Conservation (phyloP, 2,888 invertebrate species). For the Phyto melanocephala region DNA sequence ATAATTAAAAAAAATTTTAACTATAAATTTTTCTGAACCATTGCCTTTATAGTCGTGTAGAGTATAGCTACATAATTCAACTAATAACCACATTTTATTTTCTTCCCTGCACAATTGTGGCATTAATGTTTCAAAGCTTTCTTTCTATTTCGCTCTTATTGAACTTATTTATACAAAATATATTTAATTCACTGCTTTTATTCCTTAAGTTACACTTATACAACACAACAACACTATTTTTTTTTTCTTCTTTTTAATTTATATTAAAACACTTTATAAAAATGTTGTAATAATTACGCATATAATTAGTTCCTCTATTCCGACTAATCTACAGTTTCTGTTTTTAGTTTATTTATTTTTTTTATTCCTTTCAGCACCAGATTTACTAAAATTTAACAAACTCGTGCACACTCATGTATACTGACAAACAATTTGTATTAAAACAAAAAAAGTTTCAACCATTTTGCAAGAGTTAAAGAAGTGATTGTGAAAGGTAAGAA, state of each 20-base stretch:
- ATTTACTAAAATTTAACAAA: constrained; percentile 3
- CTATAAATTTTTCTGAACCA: too few relatives aligned
- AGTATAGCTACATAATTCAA: background rate
- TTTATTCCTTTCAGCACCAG: constrained; percentile 13
- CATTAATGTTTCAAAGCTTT: constrained; percentile 29
- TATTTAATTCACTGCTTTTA: background rate
- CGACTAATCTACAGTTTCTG: constrained; percentile 12
- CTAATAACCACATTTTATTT: constrained; percentile 8
- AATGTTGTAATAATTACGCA: constrained; percentile 54
- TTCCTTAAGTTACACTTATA: constrained; percentile 19
- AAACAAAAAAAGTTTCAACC: background rate
- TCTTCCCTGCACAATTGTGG: background rate
- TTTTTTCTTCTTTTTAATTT: background rate
- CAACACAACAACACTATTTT: constrained; percentile 20
- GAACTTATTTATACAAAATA: constrained; percentile 3
- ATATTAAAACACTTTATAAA: constrained; percentile 33
- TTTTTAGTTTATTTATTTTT: background rate
- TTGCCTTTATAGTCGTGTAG: too few relatives aligned
- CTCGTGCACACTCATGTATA: background rate
- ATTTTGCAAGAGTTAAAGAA: background rate
- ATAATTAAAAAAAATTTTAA: too few relatives aligned
- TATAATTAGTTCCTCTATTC: constrained; percentile 53
- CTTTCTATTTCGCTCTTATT: too few relatives aligned
- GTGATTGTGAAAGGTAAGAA: background rate
- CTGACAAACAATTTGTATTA: background rate